Percentiles rank a stretch among this genome's conserved stretches.
Conservation (phyloP, 2,797 vertebrate species). For the Florisuga fusca region DNA sequence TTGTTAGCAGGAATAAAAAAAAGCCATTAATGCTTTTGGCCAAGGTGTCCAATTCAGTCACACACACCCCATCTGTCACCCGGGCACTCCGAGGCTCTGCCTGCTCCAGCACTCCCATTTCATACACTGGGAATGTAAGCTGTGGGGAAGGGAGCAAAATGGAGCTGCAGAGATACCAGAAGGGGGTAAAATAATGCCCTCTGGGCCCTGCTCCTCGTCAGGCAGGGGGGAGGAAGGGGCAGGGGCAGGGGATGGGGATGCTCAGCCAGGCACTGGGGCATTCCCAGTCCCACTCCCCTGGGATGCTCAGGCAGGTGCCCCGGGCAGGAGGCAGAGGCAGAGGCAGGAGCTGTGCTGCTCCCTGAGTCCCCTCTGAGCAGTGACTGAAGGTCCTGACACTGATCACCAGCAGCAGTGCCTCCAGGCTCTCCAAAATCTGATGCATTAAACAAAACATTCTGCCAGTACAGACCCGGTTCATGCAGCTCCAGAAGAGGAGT, state of each 20-base stretch:
- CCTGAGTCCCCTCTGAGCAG: fast-evolving
- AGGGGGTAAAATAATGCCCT: neutral
- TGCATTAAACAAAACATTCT: neutral
- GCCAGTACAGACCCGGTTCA: fast-evolving
- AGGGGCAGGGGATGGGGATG: fast-evolving
- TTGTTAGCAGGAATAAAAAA: neutral
- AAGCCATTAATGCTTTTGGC: constrained; percentile 16
- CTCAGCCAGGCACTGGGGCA: fast-evolving
- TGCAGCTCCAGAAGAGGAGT: neutral
- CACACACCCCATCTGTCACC: neutral
- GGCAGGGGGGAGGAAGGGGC: too few species aligned
- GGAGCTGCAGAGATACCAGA: neutral
- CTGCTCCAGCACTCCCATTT: neutral
- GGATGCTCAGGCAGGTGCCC: neutral
- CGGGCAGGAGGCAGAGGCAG: neutral
- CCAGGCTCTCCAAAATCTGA: neutral
- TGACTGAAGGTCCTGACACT: fast-evolving
- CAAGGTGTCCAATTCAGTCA: neutral
- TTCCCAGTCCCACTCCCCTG: fast-evolving
- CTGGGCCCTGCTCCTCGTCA: neutral
- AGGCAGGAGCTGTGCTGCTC: neutral
- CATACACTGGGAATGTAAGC: constrained; percentile 35
- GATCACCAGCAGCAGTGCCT: neutral
- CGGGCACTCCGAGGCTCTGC: neutral
- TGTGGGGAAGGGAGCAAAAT: neutral